phyloP scores from a whole-genome alignment of 2,888 invertebrate species.

The Limnephilus auricula region DNA sequence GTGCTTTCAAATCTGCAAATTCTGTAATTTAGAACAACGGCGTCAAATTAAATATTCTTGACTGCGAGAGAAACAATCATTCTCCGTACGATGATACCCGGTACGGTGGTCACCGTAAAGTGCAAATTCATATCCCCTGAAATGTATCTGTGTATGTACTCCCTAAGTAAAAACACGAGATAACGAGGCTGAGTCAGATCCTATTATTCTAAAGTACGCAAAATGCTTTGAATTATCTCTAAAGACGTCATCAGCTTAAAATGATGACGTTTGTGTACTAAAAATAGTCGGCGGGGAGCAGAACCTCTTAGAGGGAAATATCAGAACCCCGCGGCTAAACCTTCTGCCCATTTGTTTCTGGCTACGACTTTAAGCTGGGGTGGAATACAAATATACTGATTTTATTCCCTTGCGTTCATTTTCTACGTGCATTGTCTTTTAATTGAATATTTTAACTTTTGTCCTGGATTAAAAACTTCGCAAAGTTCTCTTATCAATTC shows the following conservation, averaged over 20 bases:
- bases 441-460: neutral
- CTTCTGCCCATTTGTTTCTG: neutral
- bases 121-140: neutral
- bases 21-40: neutral
- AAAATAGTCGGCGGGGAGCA: constrained; percentile 6
- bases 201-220: constrained; percentile 2
- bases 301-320: neutral
- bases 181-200: neutral
- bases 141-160: neutral
- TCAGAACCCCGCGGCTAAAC: neutral
- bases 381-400: neutral
- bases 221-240: constrained; percentile 10
- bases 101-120: neutral
- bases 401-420: neutral
- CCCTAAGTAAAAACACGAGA: neutral
- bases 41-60: neutral
- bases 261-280: constrained; percentile 31
- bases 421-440: neutral
- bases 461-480: neutral
- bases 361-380: neutral
- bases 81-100: neutral
- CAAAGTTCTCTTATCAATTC: neutral
- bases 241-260: constrained; percentile 38
- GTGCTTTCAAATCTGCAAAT: neutral
- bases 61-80: neutral